Evolutionary conservation across 2,888 invertebrate genomes (phyloP), one percentile per base, ranked within the genome.

Genomic region (Parascotia fuliginaria): DNA sequence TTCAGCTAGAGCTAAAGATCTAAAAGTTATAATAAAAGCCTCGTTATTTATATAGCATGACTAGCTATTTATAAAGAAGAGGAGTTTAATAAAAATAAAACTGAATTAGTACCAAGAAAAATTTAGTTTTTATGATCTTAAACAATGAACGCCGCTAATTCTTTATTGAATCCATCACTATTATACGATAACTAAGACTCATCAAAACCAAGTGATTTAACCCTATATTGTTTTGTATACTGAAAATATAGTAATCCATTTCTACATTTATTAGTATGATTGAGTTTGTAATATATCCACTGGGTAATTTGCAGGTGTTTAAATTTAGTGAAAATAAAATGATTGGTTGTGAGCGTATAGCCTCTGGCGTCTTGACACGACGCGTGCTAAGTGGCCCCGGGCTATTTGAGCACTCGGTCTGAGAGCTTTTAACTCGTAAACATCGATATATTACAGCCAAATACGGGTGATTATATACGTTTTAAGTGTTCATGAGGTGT

Each of bases 261-360:
- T 28, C 15, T 28, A 7, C 29, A 46, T 40, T 36, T 43, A 43
- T 49, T 49, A 34, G 19, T 19, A 41, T 41, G 37, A 44, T 43
- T 50, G 39, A 46, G 27, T 22, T 32, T 37, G 22, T 44, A 32
- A 40, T 36, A 46, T 12, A 39, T 24, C 32, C 43, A 29, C 9
- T 15, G 45, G 45, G 32, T 39, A 27, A 34, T 59, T 63, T 5
- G 53, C 50, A 60, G 54, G 64, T 66, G 61, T 53, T 58, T 51
- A 56, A 53, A 39, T 45, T 45, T 65, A 57, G 55, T 60, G 46
- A 53, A 55, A 38, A 54, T 48, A 54, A 65, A 69, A 45, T 58
- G 57, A 65, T 58, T 65, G 41, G 51, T 48, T 34, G 60, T 69
- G 70, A 63, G 66, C 54, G 70, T 47, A 34, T 57, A 14, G 28